phyloP scores from a whole-genome alignment of 1,140 invertebrate genomes.

The Megalonaias nervosa region DNA sequence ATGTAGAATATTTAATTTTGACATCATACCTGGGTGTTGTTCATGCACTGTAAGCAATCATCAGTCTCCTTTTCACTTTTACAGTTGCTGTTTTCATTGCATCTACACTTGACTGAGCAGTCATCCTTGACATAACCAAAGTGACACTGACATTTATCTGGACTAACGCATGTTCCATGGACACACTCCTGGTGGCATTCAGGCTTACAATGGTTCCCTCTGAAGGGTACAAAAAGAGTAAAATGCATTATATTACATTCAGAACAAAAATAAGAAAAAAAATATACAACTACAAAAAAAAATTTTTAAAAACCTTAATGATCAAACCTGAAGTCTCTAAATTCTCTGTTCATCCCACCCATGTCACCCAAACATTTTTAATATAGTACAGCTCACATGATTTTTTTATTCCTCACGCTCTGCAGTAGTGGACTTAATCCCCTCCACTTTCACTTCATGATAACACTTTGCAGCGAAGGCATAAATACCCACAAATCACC shows the following conservation, averaged over 20 bases:
- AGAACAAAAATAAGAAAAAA: neutral
- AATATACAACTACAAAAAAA: neutral
- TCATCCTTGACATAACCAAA: conserved; percentile 96
- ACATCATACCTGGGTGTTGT: conserved; percentile 86
- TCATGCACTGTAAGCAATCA: conserved; percentile 87
- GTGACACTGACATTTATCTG: conserved; percentile 89
- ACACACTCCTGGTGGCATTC: conserved; percentile 92
- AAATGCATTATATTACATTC: neutral
- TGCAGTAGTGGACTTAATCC: no score
- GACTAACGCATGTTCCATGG: conserved; percentile 87
- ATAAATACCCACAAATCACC: no score
- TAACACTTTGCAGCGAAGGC: no score
- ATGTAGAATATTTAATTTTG: no score
- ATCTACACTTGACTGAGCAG: conserved; percentile 94
- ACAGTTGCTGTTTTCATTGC: conserved; percentile 95
- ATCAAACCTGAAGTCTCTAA: no score
- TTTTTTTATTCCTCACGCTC: no score
- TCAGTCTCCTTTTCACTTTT: conserved; percentile 87
- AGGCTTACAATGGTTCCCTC: conserved; percentile 79
- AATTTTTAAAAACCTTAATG: no score
- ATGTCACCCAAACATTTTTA: no score
- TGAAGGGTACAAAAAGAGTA: conserved; percentile 41
- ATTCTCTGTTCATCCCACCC: no score
- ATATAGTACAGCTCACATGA: no score
- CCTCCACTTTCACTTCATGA: no score